Evolutionary conservation across 2,113 vertebrate genomes (phyloP).

Genomic region (Noctilio leporinus): DNA sequence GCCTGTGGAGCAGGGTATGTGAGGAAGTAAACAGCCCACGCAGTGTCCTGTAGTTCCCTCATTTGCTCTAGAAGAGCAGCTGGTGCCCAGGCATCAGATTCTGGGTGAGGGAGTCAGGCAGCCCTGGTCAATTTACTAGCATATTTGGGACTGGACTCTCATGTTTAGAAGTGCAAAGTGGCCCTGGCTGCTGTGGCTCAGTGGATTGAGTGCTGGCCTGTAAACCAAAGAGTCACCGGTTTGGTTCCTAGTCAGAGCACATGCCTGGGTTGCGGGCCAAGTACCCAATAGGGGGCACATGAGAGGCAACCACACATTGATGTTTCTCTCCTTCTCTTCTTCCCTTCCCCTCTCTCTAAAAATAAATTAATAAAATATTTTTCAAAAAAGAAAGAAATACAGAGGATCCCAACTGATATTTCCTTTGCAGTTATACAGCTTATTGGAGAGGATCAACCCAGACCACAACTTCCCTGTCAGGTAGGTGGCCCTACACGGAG

Average conservation of each 20-base stretch:
- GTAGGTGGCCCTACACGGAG: constrained; percentile 66
- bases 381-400: too few relatives aligned
- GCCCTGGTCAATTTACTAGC: neutral
- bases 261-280: too few relatives aligned
- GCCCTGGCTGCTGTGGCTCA: too few relatives aligned
- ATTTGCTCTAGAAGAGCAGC: neutral
- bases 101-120: neutral
- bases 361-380: too few relatives aligned
- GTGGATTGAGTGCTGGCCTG: too few relatives aligned
- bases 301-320: too few relatives aligned
- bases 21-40: neutral
- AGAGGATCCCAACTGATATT: neutral
- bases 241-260: too few relatives aligned
- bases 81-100: neutral
- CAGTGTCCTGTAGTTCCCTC: neutral
- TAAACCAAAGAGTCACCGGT: too few relatives aligned
- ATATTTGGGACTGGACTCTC: neutral
- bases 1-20: neutral
- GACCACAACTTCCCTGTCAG: constrained; percentile 99
- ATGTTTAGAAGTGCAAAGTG: neutral
- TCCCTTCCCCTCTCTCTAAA: too few relatives aligned
- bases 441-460: constrained; percentile 97
- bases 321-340: too few relatives aligned
- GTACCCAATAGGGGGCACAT: too few relatives aligned
- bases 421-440: constrained; percentile 88